Evolutionary conservation across 64 coral and sea anemone species (phyloP).

Genomic region (Pocillopora verrucosa): DNA sequence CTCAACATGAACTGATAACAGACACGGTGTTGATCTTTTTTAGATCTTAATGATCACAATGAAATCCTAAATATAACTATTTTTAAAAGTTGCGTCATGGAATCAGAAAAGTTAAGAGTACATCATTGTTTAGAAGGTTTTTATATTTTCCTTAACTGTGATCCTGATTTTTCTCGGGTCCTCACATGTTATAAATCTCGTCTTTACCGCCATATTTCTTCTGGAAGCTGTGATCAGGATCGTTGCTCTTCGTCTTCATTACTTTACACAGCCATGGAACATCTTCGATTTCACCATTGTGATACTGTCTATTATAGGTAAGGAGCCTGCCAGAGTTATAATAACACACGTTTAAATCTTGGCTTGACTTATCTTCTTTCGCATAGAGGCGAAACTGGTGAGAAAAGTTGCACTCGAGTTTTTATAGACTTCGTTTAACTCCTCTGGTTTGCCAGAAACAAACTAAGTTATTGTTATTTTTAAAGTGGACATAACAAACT

Average conservation of each 20-base stretch:
- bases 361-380: background rate
- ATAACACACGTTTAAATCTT: background rate
- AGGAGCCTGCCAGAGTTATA: background rate
- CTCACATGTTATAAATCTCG: slow-evolving; percentile 86
- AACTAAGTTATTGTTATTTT: too few species aligned
- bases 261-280: slow-evolving; percentile 89
- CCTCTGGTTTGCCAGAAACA: too few species aligned
- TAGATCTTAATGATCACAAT: too few species aligned
- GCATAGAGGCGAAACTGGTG: too few species aligned
- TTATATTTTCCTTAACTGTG: slow-evolving; percentile 44
- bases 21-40: too few species aligned
- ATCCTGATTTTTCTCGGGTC: slow-evolving; percentile 36
- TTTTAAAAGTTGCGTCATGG: too few species aligned
- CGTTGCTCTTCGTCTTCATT: slow-evolving; percentile 65
- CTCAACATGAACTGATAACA: too few species aligned
- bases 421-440: too few species aligned
- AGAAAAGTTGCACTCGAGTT: too few species aligned
- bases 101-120: too few species aligned
- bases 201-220: slow-evolving; percentile 88
- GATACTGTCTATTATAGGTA: slow-evolving; percentile 86
- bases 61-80: too few species aligned
- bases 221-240: slow-evolving; percentile 79
- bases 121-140: background rate
- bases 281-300: slow-evolving; percentile 94
- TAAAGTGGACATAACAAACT: too few species aligned